These are phyloP conservation scores for Grantiella picta DNA, from an alignment of 2,113 vertebrate species.

Conservation along the genomic window DNA sequence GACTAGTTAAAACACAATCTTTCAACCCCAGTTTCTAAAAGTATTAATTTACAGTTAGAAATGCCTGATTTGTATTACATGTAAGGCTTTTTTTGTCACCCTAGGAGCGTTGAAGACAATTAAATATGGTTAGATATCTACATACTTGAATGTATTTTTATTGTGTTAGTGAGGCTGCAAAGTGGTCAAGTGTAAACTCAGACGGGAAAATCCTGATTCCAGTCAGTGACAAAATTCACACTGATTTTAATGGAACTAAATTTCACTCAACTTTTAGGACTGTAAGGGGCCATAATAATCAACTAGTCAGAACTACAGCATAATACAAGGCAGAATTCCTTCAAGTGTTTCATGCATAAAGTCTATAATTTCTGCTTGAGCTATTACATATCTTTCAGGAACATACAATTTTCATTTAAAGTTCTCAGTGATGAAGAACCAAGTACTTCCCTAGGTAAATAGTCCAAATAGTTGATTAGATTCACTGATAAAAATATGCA, in stretches of 20 bases:
- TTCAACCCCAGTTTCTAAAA: neutral
- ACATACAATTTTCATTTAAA: slow-evolving; percentile 23
- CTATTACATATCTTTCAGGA: neutral
- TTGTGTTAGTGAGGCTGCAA: neutral
- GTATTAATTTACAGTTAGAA: neutral
- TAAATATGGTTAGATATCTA: neutral
- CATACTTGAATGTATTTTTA: neutral
- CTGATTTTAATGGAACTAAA: neutral
- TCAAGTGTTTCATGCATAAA: neutral
- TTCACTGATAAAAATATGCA: slow-evolving; percentile 48
- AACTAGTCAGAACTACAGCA: neutral
- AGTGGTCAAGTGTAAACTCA: neutral
- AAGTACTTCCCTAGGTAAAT: slow-evolving; percentile 4
- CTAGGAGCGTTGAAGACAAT: neutral
- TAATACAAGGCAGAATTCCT: neutral
- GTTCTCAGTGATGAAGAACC: neutral
- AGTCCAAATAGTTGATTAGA: slow-evolving; percentile 38
- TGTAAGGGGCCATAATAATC: neutral
- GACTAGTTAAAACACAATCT: neutral
- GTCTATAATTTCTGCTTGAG: slow-evolving; percentile 5
- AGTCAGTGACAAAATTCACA: neutral
- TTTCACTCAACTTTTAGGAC: neutral
- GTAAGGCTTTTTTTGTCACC: neutral
- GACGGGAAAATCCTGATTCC: neutral
- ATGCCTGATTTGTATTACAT: neutral